Conservation (phyloP, 2,888 invertebrate species). For the Lithophane socia region DNA sequence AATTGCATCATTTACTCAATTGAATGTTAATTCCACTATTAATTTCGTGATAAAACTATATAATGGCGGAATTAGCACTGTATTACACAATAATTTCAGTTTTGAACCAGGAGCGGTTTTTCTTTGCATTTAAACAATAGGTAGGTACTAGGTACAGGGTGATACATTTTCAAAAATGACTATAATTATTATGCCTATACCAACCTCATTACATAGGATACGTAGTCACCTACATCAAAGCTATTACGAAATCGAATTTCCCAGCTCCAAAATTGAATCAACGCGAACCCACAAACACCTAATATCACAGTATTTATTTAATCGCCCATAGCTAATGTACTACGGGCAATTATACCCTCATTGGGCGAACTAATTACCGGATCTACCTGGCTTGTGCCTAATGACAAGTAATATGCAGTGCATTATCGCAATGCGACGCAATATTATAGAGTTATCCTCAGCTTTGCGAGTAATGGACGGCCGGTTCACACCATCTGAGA, state of each 20-base stretch:
- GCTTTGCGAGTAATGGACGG: constrained; percentile 86
- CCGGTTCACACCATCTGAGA: constrained; percentile 85
- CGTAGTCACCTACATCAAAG: neutral
- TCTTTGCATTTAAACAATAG: neutral
- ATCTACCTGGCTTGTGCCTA: constrained; percentile 78
- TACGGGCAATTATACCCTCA: constrained; percentile 62
- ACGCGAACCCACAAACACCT: constrained; percentile 39
- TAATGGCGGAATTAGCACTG: neutral
- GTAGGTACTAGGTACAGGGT: neutral
- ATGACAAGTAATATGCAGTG: constrained; percentile 87
- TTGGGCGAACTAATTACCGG: constrained; percentile 78
- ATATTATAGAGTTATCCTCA: constrained; percentile 85
- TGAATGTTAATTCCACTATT: neutral
- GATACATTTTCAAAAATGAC: neutral
- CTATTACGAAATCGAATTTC: constrained; percentile 30
- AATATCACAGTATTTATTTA: constrained; percentile 57
- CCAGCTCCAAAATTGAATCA: constrained; percentile 42
- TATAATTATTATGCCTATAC: neutral
- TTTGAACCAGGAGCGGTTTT: neutral
- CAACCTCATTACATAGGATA: neutral
- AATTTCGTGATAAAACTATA: neutral
- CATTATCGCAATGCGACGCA: constrained; percentile 82
- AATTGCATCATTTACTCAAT: neutral
- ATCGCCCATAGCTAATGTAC: constrained; percentile 53
- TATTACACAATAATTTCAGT: neutral